Evolutionary conservation across 2,113 vertebrate species (phyloP), one percentile per base, ranked within the genome.

Genomic region (Notothenia coriiceps): DNA sequence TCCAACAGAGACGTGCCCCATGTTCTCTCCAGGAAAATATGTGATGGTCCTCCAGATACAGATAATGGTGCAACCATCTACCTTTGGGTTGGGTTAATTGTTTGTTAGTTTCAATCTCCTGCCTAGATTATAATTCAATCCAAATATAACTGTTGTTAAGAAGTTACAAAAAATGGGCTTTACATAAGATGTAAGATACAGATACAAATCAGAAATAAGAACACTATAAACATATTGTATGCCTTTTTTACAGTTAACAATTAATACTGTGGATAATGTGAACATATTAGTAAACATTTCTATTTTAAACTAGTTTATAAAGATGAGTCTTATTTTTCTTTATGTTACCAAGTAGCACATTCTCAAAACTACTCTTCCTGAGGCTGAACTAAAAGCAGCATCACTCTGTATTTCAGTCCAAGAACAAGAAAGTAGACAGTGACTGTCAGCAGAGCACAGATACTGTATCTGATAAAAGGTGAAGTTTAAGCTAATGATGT

Each of bases 41-140:
- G 65, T 47, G 79, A 91, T 74, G 54, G 15, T 13, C n/a, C 25
- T 49, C 20, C 1, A 79, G 43, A 70, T 80, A 47, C 17, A 72
- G 64, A 78, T 8, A 25, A 52, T 17, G 13, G 20, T 51, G 0
- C 10, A 17, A 3, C 50, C 22, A 46, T 35, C 10, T 60, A 35
- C 35, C 35, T 40, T 40, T 40, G 35, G 35, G 35, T 40, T 40
- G 35, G 35, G 35, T 40, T 40, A 10, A 49, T 17, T 1, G n/a
- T 49, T 10, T 59, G 35, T 46, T 29, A 67, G 46, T 69, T 70
- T n/a, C 40, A 44, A 55, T 57, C 25, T 62, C 9, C 9, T 79
- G 46, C n/a, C 20, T n/a, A 50, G 13, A 64, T 65, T 76, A 10
- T 29, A 14, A 11, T 54, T 14, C 0, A 44, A 40, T 25, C 22